phyloP scores from a whole-genome alignment of 2,888 invertebrate species.

The Acanthacorydalis orientalis region DNA sequence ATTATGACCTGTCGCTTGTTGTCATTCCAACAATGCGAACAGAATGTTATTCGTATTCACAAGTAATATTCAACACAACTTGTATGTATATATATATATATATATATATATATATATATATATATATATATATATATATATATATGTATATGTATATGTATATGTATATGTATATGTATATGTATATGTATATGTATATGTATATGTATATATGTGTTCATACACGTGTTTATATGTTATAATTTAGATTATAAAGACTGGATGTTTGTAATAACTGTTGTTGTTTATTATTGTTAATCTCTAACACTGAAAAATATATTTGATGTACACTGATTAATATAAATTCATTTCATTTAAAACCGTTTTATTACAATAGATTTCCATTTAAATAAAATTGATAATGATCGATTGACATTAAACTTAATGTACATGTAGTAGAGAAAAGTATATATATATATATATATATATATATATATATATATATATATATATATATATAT shows the following conservation, averaged over 20 bases:
- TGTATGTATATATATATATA: background rate
- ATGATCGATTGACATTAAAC: no score
- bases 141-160: background rate
- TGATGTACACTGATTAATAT: no score
- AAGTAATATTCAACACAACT: background rate
- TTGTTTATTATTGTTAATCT: no score
- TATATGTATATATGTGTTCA: background rate
- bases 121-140: constrained; percentile 1
- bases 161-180: background rate
- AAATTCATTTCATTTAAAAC: no score
- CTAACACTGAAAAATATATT: no score
- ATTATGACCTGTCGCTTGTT: background rate
- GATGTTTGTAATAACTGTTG: no score
- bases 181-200: background rate
- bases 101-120: constrained; percentile 1
- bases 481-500: no score
- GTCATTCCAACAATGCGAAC: background rate
- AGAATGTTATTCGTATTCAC: background rate
- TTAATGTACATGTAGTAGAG: no score
- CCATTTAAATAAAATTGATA: no score
- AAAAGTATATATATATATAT: no score
- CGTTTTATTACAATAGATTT: no score
- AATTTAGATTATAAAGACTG: background rate
- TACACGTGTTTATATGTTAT: background rate
- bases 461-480: no score